A percentile compares a stretch with the other conserved stretches of the same genome.
phyloP scores from a whole-genome alignment of 92 coral and sea anemone species.

The Micromussa lordhowensis region DNA sequence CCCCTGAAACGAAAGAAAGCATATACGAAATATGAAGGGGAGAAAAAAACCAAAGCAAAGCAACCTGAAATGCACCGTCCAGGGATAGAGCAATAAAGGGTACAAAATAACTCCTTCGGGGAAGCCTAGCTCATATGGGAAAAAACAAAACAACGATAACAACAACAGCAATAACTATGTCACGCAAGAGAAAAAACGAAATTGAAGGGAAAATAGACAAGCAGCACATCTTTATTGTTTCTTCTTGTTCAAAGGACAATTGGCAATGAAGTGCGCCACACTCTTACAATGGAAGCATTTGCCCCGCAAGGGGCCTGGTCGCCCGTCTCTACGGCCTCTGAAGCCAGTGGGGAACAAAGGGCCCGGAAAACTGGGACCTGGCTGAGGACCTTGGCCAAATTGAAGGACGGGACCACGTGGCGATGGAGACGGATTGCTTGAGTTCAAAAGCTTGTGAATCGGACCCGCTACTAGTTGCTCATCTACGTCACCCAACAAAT shows the following conservation, averaged over 20 bases:
- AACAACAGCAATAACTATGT: too few species aligned
- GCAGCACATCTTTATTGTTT: background rate
- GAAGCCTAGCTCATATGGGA: background rate
- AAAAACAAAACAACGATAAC: background rate
- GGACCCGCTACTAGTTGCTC: background rate
- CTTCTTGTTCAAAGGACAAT: conserved; percentile 6
- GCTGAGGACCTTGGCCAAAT: conserved; percentile 6
- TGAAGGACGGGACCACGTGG: conserved; percentile 4
- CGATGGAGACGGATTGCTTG: conserved; percentile 11
- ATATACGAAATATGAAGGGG: background rate
- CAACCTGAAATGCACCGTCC: conserved; percentile 21
- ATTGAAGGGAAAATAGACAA: background rate
- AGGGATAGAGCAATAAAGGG: conserved; percentile 21
- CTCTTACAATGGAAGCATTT: background rate
- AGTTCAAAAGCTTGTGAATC: conserved; percentile 11
- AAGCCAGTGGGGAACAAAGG: conserved; percentile 16
- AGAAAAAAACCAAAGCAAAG: background rate
- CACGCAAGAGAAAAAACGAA: background rate
- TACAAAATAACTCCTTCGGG: conserved; percentile 4
- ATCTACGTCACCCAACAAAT: background rate
- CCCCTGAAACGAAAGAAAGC: background rate
- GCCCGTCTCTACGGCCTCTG: conserved; percentile 10
- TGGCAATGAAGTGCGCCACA: conserved; percentile 6
- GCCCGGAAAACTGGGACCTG: conserved; percentile 1
- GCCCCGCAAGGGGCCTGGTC: conserved; percentile 5